phyloP scores from a whole-genome alignment of 2,113 vertebrate genomes.

The Rhinolophus sinicus region DNA sequence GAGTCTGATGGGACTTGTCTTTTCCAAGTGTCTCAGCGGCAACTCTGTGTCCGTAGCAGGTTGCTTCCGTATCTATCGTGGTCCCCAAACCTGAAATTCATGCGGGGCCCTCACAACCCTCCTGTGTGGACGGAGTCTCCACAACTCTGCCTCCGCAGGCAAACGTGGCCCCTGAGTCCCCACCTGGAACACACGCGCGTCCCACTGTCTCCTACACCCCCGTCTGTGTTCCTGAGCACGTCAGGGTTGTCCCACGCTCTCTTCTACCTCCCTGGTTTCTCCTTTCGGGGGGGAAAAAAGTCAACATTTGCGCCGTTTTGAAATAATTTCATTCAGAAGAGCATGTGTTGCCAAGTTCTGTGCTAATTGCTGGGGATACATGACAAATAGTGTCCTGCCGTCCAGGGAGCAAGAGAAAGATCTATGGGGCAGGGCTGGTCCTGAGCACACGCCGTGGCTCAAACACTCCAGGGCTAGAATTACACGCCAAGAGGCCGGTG shows the following conservation, averaged over 20 bases:
- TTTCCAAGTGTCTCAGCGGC: neutral
- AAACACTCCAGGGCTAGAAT: neutral
- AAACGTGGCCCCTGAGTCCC: neutral
- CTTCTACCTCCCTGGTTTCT: neutral
- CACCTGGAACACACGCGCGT: rapidly evolving
- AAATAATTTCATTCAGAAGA: constrained; percentile 9
- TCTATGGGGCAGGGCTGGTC: neutral
- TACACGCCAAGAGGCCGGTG: rapidly evolving
- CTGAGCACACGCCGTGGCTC: neutral
- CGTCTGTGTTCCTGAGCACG: neutral
- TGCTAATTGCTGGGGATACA: neutral
- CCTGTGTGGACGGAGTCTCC: too few relatives aligned
- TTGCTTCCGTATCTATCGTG: neutral
- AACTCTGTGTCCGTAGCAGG: too few relatives aligned
- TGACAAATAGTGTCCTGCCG: constrained; percentile 28
- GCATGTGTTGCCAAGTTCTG: neutral
- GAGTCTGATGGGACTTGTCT: neutral
- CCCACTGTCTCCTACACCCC: rapidly evolving
- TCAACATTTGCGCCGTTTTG: too few relatives aligned
- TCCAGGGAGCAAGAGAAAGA: neutral
- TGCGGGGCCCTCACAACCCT: neutral
- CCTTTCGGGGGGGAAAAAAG: neutral
- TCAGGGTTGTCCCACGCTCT: too few relatives aligned
- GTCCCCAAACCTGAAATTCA: neutral
- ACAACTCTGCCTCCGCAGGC: rapidly evolving